Percentiles rank a stretch among this genome's conserved stretches.
Evolutionary conservation across 64 coral and sea anemone genomes (phyloP).

Genomic region (Catalaphyllia jardinei): DNA sequence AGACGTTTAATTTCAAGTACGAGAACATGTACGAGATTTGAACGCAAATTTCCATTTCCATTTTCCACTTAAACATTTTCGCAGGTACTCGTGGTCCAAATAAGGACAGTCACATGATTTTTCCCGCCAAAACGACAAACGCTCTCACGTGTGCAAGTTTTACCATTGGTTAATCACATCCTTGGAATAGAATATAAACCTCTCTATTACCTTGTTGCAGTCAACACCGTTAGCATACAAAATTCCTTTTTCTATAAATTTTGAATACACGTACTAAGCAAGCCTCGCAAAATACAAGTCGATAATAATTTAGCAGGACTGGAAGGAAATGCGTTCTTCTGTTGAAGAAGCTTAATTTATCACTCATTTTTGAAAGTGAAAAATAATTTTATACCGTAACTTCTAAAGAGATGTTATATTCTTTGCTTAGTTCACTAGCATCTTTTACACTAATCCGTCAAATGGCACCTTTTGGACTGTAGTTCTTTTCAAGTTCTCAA

Average conservation of each 20-base stretch:
- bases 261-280: constrained; percentile 3
- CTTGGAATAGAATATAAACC: too few species aligned
- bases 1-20: too few species aligned
- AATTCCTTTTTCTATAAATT: neutral
- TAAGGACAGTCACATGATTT: too few species aligned
- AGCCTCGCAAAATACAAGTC: neutral
- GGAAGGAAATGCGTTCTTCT: neutral
- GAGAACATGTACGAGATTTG: too few species aligned
- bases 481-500: neutral
- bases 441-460: neutral
- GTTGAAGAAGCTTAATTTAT: neutral
- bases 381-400: neutral
- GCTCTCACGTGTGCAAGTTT: too few species aligned
- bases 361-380: constrained; percentile 1
- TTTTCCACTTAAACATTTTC: too few species aligned
- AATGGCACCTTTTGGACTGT: neutral
- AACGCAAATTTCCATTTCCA: too few species aligned
- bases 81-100: too few species aligned
- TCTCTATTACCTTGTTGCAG: too few species aligned
- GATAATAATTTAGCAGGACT: neutral
- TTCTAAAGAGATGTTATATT: neutral
- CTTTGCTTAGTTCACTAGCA: neutral
- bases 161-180: too few species aligned
- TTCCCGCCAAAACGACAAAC: too few species aligned
- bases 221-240: neutral